Percentiles rank a stretch among this genome's conserved stretches.
Evolutionary conservation across 2,113 vertebrate species (phyloP).

Genomic region (Microcebus jonahi): DNA sequence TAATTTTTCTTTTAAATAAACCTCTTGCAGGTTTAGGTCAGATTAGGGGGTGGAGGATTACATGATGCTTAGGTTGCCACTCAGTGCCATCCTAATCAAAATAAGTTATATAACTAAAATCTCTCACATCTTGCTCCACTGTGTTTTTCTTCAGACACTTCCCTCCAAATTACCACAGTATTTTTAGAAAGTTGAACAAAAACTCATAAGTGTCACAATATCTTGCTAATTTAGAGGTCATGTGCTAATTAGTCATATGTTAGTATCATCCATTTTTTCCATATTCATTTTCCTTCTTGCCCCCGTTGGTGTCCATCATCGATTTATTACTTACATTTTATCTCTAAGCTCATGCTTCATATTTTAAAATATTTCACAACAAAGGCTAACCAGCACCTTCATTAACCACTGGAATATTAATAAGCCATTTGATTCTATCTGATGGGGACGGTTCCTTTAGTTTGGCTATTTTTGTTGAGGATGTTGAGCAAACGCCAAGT

Average conservation of each 20-base stretch:
- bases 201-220: neutral
- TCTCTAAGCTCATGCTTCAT: neutral
- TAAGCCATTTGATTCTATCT: neutral
- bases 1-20: neutral
- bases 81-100: neutral
- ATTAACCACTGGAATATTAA: neutral
- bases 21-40: neutral
- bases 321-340: neutral
- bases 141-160: slow-evolving; percentile 2
- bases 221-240: neutral
- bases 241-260: neutral
- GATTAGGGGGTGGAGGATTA: neutral
- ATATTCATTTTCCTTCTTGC: neutral
- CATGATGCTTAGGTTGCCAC: neutral
- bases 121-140: neutral
- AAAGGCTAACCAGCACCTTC: neutral
- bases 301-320: neutral
- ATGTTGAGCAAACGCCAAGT: neutral
- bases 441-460: neutral
- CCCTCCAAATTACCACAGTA: neutral
- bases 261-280: neutral
- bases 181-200: slow-evolving; percentile 38
- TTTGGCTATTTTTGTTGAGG: neutral
- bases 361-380: slow-evolving; percentile 11
- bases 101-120: neutral